Base-by-base conservation (phyloP, 1,140 invertebrate species). In the Trissolcus basalis region DNA sequence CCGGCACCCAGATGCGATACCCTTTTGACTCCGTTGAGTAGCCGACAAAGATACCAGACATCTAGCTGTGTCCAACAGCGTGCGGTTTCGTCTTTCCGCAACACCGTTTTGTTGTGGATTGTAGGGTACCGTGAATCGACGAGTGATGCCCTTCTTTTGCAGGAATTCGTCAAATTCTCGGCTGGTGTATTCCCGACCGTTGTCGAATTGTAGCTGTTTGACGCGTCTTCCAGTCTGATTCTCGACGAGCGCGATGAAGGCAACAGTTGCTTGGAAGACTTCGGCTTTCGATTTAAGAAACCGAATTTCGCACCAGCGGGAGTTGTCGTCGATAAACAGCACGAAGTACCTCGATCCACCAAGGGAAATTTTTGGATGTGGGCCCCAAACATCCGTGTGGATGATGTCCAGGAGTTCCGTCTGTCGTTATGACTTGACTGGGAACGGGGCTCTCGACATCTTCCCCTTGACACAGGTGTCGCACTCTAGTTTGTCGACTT, bases 141-240 rank as follows among this genome's bases (percentile, higher is more conserved):
- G 44, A 11, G 13, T 53, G 13, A 72, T 72, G 10, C 59, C 69
- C 10, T 39, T 43, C 0, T 10, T 12, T 45, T 64, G 39, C 6
- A 83, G 56, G 59, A 59, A 82, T 35, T 50, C 51, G 63, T 55
- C 54, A 10, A 83, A 58, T 9, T 77, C 50, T 27, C 77, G 55
- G 67, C 65, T 78, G 1, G 64, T 58, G 65, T 83, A 85, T 70
- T 87, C 85, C 15, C 76, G 60, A 14, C 82, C 84, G 53, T 79
- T 81, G 47, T 86, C 83, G 8, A 74, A 81, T 44, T 73, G 70
- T 8, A 87, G 12, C 0, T 33, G 44, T 72, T 80, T 73, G 54
- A 76, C 73, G 65, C 75, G 63, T 49, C 61, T 58, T 39, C 75
- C 63, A 19, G 35, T 41, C n/a, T n/a, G n/a, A n/a, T n/a, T n/a